Evolutionary conservation across 2,797 vertebrate genomes (phyloP).

Genomic region (Hypotaenidia philippensis): DNA sequence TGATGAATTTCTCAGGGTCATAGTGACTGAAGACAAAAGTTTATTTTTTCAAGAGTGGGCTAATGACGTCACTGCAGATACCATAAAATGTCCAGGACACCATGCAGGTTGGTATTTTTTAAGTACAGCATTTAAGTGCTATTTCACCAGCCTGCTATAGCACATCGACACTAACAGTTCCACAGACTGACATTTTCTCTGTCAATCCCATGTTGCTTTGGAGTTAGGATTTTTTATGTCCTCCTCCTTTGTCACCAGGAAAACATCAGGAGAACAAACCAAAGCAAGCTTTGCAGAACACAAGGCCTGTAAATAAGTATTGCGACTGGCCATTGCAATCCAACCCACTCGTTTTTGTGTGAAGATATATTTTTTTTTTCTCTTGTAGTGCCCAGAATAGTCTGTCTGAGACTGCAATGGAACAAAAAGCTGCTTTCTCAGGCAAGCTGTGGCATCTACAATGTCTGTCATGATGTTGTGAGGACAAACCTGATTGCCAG

Average conservation of each 20-base stretch:
- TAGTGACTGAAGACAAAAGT: not conserved
- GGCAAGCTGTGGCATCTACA: not conserved
- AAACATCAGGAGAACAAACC: not conserved
- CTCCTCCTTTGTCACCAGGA: not conserved
- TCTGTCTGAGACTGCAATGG: not conserved
- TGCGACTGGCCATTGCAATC: not conserved
- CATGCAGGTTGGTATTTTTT: not conserved
- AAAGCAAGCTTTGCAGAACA: not conserved
- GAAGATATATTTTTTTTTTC: not conserved
- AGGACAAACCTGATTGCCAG: not conserved
- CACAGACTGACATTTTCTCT: not conserved
- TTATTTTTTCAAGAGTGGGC: not conserved
- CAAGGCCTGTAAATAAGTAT: not conserved
- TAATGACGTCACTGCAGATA: not conserved
- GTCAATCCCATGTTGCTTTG: not conserved
- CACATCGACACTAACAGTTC: not conserved
- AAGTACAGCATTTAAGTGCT: not conserved
- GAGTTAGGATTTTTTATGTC: not conserved
- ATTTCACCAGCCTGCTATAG: not conserved
- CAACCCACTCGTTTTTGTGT: not conserved
- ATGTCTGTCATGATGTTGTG: not conserved
- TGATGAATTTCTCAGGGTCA: not conserved
- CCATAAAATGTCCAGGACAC: not conserved
- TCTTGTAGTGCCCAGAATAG: not conserved
- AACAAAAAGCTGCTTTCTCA: not conserved